Percentiles rank a stretch among this genome's conserved stretches.
These are phyloP conservation scores for Caenorhabditis doughertyi DNA, from an alignment of 2,888 invertebrate genomes.

Conservation along the genomic window DNA sequence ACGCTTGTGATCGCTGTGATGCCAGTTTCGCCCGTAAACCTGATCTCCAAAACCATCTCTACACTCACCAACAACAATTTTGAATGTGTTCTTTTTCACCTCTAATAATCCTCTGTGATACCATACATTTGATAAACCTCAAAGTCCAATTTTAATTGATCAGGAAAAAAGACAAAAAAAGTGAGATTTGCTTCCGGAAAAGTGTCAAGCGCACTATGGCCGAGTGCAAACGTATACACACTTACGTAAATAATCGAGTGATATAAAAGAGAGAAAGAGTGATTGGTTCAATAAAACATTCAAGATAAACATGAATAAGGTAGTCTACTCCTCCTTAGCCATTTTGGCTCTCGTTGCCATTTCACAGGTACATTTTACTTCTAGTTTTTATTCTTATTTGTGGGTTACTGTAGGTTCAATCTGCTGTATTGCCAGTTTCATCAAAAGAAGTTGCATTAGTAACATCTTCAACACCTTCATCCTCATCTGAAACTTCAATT, in stretches of 20 bases:
- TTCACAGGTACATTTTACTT: conserved; percentile 18
- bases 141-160: conserved; percentile 26
- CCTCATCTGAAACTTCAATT: conserved; percentile 45
- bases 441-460: conserved; percentile 38
- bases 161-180: not conserved
- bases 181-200: conserved; percentile 28
- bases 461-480: conserved; percentile 17
- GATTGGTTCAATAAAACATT: conserved; percentile 13
- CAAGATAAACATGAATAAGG: conserved; percentile 7
- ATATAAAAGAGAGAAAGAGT: conserved; percentile 26
- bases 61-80: conserved; percentile 2
- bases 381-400: not conserved
- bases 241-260: conserved; percentile 20
- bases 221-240: conserved; percentile 18
- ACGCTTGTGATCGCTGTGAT: conserved; percentile 58
- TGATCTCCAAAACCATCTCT: conserved; percentile 70
- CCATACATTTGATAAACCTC: conserved; percentile 1
- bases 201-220: conserved; percentile 18
- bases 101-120: conserved; percentile 8
- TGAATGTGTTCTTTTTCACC: not conserved
- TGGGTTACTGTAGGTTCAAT: conserved; percentile 17
- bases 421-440: conserved; percentile 39
- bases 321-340: conserved; percentile 2
- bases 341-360: conserved; percentile 19
- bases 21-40: conserved; percentile 61